Percentiles rank a stretch among this genome's conserved stretches.
These are phyloP conservation scores for Anhinga anhinga DNA, from an alignment of 2,113 vertebrate species.

Conservation along the genomic window DNA sequence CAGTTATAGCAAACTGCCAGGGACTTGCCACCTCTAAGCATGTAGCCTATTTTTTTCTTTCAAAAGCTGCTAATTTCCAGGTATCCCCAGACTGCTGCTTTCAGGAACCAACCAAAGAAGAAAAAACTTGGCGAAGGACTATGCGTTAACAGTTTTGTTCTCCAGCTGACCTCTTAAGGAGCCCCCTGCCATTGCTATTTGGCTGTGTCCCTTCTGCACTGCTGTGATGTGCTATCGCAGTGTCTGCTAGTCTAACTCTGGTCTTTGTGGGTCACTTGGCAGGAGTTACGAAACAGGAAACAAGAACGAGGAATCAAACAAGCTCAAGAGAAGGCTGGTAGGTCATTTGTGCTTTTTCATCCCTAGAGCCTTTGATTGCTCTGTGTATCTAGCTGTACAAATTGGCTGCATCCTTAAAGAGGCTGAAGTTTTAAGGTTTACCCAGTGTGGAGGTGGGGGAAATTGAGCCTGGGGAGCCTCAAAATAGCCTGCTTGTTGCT, in stretches of 20 bases:
- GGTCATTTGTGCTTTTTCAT: background rate
- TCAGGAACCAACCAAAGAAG: background rate
- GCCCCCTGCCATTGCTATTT: rapidly evolving
- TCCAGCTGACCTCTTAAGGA: background rate
- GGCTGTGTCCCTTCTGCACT: background rate
- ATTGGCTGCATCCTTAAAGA: background rate
- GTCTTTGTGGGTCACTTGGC: background rate
- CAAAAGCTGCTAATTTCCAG: background rate
- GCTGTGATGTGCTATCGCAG: background rate
- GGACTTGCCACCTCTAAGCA: background rate
- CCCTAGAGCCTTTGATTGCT: background rate
- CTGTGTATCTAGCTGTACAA: rapidly evolving
- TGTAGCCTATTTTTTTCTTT: background rate
- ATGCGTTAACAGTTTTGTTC: rapidly evolving
- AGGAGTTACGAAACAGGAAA: background rate
- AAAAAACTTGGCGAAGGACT: background rate
- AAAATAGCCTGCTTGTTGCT: background rate
- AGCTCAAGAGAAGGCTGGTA: background rate
- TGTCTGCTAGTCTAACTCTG: background rate
- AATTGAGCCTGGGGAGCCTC: background rate
- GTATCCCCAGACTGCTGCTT: background rate
- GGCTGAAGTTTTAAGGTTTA: background rate
- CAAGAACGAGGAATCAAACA: background rate
- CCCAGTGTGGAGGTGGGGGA: background rate
- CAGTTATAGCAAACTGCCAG: background rate